These are phyloP conservation scores for Pelobates fuscus DNA, from an alignment of 2,113 vertebrate genomes.

Conservation along the genomic window DNA sequence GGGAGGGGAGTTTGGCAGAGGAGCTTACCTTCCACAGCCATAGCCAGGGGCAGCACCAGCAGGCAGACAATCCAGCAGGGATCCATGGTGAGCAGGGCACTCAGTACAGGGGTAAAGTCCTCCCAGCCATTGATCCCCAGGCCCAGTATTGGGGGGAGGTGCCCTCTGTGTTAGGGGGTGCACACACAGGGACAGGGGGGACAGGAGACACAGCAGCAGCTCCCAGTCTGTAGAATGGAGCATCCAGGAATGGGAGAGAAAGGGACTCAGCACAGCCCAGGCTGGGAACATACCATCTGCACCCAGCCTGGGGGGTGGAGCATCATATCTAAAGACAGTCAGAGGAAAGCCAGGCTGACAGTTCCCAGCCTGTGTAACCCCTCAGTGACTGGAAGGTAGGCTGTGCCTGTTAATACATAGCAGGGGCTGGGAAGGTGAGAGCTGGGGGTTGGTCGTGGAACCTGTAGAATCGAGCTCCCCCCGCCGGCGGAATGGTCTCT, in stretches of 20 bases:
- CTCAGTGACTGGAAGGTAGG: background rate
- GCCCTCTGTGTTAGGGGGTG: too few species aligned
- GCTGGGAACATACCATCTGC: conserved; percentile 5
- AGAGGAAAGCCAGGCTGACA: background rate
- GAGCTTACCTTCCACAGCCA: conserved; percentile 67
- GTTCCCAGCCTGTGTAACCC: background rate
- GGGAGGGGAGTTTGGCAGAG: too few species aligned
- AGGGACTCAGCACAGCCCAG: conserved; percentile 3
- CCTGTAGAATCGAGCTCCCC: background rate
- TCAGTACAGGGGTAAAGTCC: conserved; percentile 45
- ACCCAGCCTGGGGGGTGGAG: background rate
- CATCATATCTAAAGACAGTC: background rate
- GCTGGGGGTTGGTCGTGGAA: background rate
- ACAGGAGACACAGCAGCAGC: conserved; percentile 48
- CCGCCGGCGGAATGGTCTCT: conserved; percentile 63
- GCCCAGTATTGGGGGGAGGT: background rate
- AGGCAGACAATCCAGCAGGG: conserved; percentile 63
- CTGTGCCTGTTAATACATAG: background rate
- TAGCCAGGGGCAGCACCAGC: conserved; percentile 63
- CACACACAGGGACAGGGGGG: too few species aligned
- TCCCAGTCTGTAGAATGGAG: conserved; percentile 64
- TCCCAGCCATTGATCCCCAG: conserved; percentile 58
- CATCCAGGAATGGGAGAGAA: conserved; percentile 61
- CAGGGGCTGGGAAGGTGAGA: background rate
- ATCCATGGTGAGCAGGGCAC: conserved; percentile 58